Percentiles rank a stretch among this genome's conserved stretches.
phyloP scores from a whole-genome alignment of 2,888 invertebrate genomes.

The Brenthis hecate region DNA sequence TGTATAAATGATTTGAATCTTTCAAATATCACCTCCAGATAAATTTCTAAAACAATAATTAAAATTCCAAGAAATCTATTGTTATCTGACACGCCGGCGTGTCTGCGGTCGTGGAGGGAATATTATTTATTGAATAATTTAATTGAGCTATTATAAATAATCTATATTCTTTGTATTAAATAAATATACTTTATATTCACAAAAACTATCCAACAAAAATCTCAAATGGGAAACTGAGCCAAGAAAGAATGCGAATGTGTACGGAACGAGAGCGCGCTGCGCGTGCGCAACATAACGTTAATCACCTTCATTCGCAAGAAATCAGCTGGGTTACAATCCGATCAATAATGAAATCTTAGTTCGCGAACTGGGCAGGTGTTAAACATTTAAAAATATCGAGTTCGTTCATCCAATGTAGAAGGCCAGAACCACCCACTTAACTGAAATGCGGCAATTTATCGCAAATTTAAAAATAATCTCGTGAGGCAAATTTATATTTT shows the following conservation, averaged over 20 bases:
- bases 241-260: not conserved
- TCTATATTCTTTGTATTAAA: not conserved
- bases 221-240: not conserved
- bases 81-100: too few species aligned
- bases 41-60: too few species aligned
- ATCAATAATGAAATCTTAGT: constrained; percentile 44
- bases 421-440: constrained; percentile 52
- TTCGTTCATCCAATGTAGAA: constrained; percentile 67
- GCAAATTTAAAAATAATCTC: constrained; percentile 40
- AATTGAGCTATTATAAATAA: too few species aligned
- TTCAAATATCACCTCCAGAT: too few species aligned
- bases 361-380: constrained; percentile 64
- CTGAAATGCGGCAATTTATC: constrained; percentile 37
- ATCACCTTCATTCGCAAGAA: constrained; percentile 8
- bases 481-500: constrained; percentile 39
- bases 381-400: constrained; percentile 71
- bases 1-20: not conserved
- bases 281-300: constrained; percentile 9
- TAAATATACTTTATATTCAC: not conserved
- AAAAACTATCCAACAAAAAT: not conserved
- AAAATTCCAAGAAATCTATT: too few species aligned
- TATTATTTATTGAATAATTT: too few species aligned
- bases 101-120: too few species aligned
- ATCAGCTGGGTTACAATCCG: constrained; percentile 15
- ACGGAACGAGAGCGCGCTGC: constrained; percentile 5